phyloP scores from a whole-genome alignment of 2,797 vertebrate genomes.

The Dicrostonyx torquatus region DNA sequence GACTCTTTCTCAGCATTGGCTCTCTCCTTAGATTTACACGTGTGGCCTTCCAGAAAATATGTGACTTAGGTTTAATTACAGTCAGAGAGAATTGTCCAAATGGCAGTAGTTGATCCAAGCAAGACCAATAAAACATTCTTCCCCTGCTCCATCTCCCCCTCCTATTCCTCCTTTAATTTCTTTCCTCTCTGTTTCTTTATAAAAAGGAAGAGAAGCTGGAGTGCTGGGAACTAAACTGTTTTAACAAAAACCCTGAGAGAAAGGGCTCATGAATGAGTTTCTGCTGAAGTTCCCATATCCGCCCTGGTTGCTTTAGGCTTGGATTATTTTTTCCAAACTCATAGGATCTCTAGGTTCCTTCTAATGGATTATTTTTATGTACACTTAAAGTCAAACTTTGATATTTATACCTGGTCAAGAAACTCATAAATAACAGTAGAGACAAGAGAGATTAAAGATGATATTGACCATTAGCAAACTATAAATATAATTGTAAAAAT shows the following conservation, averaged over 20 bases:
- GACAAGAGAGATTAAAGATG: not conserved
- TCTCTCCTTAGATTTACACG: not conserved
- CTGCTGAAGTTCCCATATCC: not conserved
- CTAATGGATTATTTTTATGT: not conserved
- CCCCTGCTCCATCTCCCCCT: not conserved
- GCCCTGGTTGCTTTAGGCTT: not conserved
- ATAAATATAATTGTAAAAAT: not conserved
- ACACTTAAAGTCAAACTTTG: not conserved
- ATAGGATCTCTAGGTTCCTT: not conserved
- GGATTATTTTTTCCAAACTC: conserved; percentile 6
- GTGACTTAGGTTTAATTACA: not conserved
- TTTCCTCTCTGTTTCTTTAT: not conserved
- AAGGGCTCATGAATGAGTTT: conserved; percentile 23
- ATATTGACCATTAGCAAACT: not conserved
- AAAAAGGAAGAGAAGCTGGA: not conserved
- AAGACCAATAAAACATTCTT: not conserved
- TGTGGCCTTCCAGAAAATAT: not conserved
- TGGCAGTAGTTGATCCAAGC: not conserved
- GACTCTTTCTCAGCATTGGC: not conserved
- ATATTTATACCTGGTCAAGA: conserved; percentile 18
- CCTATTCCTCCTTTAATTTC: not conserved
- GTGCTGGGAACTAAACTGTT: not conserved
- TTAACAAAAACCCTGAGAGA: not conserved
- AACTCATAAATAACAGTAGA: not conserved
- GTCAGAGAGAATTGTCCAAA: not conserved